Conservation (phyloP, 2,113 vertebrate species). For the Megalops atlanticus region DNA sequence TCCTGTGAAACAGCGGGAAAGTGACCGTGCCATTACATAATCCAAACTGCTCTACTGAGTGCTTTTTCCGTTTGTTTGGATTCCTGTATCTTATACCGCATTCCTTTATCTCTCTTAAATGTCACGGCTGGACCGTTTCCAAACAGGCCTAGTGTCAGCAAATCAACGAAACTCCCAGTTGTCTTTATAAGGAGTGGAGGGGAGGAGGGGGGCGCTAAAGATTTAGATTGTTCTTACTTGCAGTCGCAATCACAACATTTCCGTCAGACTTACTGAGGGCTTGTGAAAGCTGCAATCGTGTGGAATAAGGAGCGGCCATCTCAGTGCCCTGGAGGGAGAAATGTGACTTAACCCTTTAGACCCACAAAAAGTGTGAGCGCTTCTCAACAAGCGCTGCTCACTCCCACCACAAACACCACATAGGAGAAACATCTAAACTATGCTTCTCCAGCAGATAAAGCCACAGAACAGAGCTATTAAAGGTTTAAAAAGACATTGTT, state of each 20-base stretch:
- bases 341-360: neutral
- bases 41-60: neutral
- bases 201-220: neutral
- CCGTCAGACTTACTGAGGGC: neutral
- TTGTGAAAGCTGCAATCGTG: neutral
- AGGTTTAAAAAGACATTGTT: no score
- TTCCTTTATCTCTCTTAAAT: neutral
- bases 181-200: no score
- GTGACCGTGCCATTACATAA: neutral
- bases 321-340: neutral
- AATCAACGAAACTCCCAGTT: neutral
- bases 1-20: neutral
- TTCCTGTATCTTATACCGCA: neutral
- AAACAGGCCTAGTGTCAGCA: neutral
- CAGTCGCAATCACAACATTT: neutral
- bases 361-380: neutral
- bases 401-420: neutral
- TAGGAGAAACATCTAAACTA: no score
- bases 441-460: no score
- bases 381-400: neutral
- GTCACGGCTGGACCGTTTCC: neutral
- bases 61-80: slow-evolving; percentile 3
- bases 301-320: neutral
- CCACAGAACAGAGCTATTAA: no score
- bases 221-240: neutral